Conservation (phyloP, 2,113 vertebrate species). For the Otolemur garnettii region DNA sequence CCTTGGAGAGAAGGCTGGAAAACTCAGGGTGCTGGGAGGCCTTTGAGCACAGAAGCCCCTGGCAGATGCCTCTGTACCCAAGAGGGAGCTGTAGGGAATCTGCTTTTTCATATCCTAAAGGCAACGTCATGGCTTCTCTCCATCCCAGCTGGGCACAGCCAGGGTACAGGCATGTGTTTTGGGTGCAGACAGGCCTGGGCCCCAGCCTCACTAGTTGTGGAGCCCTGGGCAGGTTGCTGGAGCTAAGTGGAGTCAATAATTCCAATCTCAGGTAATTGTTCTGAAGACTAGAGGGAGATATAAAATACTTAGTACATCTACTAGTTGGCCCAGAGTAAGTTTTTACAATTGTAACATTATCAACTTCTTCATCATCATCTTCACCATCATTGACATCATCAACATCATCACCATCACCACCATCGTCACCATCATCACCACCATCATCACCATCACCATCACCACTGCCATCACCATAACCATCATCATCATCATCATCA, state of each 20-base stretch:
- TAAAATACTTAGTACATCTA: background rate
- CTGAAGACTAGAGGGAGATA: background rate
- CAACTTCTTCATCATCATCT: no score
- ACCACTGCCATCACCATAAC: no score
- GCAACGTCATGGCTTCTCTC: background rate
- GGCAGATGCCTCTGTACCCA: rapidly evolving
- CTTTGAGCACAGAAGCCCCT: background rate
- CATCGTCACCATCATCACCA: no score
- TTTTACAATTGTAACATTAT: background rate
- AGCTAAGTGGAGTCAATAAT: background rate
- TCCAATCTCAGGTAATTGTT: background rate
- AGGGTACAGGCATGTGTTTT: rapidly evolving
- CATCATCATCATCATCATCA: no score
- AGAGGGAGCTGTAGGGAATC: rapidly evolving
- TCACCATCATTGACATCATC: no score
- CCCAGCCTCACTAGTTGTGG: background rate
- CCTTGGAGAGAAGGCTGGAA: background rate
- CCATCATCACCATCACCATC: no score
- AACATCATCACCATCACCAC: no score
- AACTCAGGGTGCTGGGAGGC: background rate
- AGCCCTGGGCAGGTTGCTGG: background rate
- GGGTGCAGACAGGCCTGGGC: background rate
- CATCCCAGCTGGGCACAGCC: rapidly evolving
- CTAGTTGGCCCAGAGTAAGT: background rate
- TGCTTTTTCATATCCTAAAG: background rate